Evolutionary conservation across 2,113 vertebrate species (phyloP).

Genomic region (Colaptes auratus): DNA sequence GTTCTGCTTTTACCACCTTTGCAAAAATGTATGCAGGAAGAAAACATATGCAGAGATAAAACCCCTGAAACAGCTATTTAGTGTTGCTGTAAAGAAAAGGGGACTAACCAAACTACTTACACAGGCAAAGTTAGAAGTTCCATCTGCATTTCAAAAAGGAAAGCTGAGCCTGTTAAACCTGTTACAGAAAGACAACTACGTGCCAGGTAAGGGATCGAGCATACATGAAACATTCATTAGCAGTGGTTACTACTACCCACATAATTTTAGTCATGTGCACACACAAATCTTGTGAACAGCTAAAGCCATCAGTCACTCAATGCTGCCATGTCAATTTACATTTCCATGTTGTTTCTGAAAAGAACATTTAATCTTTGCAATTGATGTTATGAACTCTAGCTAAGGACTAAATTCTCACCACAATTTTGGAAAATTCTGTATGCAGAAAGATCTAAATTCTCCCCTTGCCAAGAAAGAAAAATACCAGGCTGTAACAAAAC

Average conservation of each 20-base stretch:
- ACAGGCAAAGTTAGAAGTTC: slow-evolving; percentile 7
- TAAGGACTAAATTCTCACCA: neutral
- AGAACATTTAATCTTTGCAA: neutral
- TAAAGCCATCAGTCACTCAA: neutral
- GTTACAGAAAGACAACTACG: neutral
- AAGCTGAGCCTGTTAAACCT: slow-evolving; percentile 51
- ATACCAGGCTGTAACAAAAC: neutral
- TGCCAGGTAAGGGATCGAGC: slow-evolving; percentile 36
- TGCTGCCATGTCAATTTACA: neutral
- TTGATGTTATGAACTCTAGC: neutral
- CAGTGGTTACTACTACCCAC: slow-evolving; percentile 13
- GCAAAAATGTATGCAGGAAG: neutral
- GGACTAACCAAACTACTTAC: slow-evolving; percentile 13
- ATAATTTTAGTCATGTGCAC: neutral
- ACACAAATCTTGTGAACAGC: neutral
- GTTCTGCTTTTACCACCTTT: slow-evolving; percentile 4
- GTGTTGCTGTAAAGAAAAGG: neutral
- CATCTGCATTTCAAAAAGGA: slow-evolving; percentile 61
- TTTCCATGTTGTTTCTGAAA: neutral
- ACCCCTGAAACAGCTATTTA: neutral
- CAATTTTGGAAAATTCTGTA: neutral
- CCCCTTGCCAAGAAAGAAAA: neutral
- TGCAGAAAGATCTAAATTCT: neutral
- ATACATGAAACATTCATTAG: neutral
- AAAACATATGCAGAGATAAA: neutral